Base-by-base conservation (phyloP, 2,888 invertebrate genomes). In the Syrista parreyssii region DNA sequence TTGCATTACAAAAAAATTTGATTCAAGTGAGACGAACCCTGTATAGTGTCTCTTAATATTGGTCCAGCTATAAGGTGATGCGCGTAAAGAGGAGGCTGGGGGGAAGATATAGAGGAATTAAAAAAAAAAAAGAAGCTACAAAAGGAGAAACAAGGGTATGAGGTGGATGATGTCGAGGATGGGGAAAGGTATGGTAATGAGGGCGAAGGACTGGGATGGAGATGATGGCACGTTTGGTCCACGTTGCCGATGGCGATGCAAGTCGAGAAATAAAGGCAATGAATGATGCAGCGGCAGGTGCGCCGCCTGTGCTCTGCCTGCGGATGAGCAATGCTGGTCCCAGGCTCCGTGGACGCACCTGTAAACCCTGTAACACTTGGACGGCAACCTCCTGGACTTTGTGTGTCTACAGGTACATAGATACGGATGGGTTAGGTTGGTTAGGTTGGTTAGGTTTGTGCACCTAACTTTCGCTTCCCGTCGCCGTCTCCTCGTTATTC, bases 201-300 rank as follows among this genome's bases (percentile, higher is more conserved):
- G 55, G 33, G 77, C 76, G 82, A 74, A 72, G 76, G 79, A 73
- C 75, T 76, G 76, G 78, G 73, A 71, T 71, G 75, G 76, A 79
- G 79, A 78, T 77, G 79, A 79, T 76, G 82, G 80, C 80, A 79
- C 79, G 81, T 82, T 79, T 79, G 78, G 76, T 78, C 32, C 77
- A 78, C 76, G 79, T 83, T 80, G 80, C 80, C 78, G 79, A 79
- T 78, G 78, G 81, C 81, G 72, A 74, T 68, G 76, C 35, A 79
- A 68, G 68, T 75, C 81, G 86, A 85, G 76, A 73, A 35, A 71
- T 71, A 83, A 84, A 86, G 84, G 86, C 82, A 87, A 87, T 86
- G 88, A 87, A 87, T 85, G 88, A 88, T 87, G 88, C 85, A 81
- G 80, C 85, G 86, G 88, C 88, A 88, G 88, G 88, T 88, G 88